Conservation (phyloP, 1,140 invertebrate genomes). For the Euglossa dilemma region DNA sequence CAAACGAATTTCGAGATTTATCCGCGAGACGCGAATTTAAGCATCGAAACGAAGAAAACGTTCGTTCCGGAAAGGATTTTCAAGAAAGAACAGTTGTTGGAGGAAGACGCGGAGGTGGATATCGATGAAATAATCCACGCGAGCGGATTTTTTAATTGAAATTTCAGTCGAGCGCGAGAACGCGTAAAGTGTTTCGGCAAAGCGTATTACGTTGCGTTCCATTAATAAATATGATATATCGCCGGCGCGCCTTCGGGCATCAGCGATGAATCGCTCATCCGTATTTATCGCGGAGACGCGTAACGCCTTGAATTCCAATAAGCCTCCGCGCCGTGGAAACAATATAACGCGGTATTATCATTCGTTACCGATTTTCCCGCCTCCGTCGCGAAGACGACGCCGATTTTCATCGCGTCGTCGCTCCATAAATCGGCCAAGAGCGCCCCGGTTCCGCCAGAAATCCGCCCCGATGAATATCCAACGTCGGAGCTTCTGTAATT, state of each 20-base stretch:
- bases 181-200: slow-evolving; percentile 45
- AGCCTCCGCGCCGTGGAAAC: slow-evolving; percentile 28
- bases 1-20: too few relatives aligned
- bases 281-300: slow-evolving; percentile 45
- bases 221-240: slow-evolving; percentile 57
- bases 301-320: slow-evolving; percentile 47
- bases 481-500: too few relatives aligned
- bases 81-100: too few relatives aligned
- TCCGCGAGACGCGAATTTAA: too few relatives aligned
- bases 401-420: background rate
- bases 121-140: background rate
- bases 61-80: too few relatives aligned
- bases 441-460: too few relatives aligned
- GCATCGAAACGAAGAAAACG: too few relatives aligned
- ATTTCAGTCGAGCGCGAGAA: slow-evolving; percentile 15
- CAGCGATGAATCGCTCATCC: slow-evolving; percentile 47
- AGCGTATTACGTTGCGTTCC: slow-evolving; percentile 40
- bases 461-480: too few relatives aligned
- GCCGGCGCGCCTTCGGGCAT: slow-evolving; percentile 30
- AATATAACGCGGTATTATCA: slow-evolving; percentile 21
- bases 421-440: background rate
- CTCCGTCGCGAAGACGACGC: background rate
- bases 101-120: too few relatives aligned
- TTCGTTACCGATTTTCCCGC: slow-evolving; percentile 30
- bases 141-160: background rate